A percentile compares a stretch with the other conserved stretches of the same genome.
Conservation (phyloP, 2,888 invertebrate genomes). For the Bibio marci region DNA sequence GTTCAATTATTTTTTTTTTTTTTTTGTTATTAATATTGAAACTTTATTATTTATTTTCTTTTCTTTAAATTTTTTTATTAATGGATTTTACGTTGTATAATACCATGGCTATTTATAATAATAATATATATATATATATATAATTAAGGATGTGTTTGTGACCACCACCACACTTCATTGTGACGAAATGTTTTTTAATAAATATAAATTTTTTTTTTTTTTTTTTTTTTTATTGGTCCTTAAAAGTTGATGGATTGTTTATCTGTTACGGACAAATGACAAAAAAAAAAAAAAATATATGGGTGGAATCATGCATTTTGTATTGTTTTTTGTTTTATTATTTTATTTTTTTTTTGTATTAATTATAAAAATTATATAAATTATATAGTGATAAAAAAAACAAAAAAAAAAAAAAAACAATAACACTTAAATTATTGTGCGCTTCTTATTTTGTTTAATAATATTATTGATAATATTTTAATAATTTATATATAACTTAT, state of each 20-base stretch:
- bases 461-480: too few species aligned
- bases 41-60: too few species aligned
- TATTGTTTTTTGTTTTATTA: neutral
- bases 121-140: too few species aligned
- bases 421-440: neutral
- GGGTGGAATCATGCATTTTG: slow-evolving; percentile 4
- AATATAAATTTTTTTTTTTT: too few species aligned
- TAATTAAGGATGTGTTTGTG: neutral
- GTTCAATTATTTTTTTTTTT: too few species aligned
- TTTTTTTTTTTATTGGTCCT: slow-evolving; percentile 1
- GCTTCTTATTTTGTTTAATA: too few species aligned
- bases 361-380: neutral
- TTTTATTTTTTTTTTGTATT: neutral
- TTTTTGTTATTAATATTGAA: too few species aligned
- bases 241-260: slow-evolving; percentile 5
- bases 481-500: too few species aligned
- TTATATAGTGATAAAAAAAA: too few species aligned
- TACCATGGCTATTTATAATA: neutral
- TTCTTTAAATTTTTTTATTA: too few species aligned
- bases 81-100: too few species aligned
- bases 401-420: slow-evolving; percentile 2
- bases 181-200: neutral
- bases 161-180: neutral
- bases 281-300: neutral
- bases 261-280: slow-evolving; percentile 5